Conservation (phyloP, 2,888 invertebrate genomes). For the Nysson spinosus region DNA sequence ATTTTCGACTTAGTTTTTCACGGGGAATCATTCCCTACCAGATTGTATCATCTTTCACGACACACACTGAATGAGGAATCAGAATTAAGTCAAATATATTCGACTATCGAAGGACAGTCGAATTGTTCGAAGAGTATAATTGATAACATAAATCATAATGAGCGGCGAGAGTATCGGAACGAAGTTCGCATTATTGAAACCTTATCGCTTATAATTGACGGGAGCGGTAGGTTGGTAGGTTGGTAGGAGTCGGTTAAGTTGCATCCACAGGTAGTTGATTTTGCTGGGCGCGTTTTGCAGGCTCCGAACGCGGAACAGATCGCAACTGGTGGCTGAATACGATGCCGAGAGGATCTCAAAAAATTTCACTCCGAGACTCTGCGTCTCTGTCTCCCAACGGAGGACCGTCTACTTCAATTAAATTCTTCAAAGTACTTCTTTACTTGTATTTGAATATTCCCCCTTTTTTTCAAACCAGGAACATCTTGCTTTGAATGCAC, state of each 20-base stretch:
- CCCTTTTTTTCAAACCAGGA: too few relatives aligned
- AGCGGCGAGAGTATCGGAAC: slow-evolving; percentile 18
- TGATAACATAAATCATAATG: slow-evolving; percentile 25
- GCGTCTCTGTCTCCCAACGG: slow-evolving; percentile 1
- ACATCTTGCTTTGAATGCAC: too few relatives aligned
- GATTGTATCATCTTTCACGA: too few relatives aligned
- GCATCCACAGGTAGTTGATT: slow-evolving; percentile 74
- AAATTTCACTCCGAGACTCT: slow-evolving; percentile 23
- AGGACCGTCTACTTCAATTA: slow-evolving; percentile 33
- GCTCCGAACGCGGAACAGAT: slow-evolving; percentile 52
- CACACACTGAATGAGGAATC: too few relatives aligned
- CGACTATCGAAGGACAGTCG: background rate
- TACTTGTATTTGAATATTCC: slow-evolving; percentile 13
- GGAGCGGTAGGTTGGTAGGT: slow-evolving; percentile 20
- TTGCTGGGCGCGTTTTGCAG: slow-evolving; percentile 64
- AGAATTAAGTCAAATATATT: too few relatives aligned
- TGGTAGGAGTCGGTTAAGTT: slow-evolving; percentile 55
- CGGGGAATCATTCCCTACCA: too few relatives aligned
- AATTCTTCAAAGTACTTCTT: slow-evolving; percentile 38
- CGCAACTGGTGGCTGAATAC: slow-evolving; percentile 59
- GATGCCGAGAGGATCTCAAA: slow-evolving; percentile 39
- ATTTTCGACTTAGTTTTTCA: too few relatives aligned
- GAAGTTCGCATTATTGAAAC: slow-evolving; percentile 47
- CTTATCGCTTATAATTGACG: slow-evolving; percentile 45
- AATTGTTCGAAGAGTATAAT: slow-evolving; percentile 16